Evolutionary conservation across 35 echinoderm and acorn worm species (phyloP).

Genomic region (Lytechinus pictus): DNA sequence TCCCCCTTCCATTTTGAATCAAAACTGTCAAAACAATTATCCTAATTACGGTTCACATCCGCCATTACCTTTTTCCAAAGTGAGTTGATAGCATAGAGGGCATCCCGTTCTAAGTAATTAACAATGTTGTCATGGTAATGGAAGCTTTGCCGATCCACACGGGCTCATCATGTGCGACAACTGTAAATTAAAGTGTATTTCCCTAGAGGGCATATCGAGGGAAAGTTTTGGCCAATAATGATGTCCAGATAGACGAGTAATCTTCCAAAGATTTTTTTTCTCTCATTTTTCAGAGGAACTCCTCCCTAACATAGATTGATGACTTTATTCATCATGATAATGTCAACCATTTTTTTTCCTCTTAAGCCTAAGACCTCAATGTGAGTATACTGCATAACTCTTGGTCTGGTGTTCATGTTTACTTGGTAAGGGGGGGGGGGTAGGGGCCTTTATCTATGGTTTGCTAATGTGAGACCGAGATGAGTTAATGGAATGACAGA

Average conservation of each 20-base stretch:
- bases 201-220: not conserved
- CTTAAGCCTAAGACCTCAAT: no score
- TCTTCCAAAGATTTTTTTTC: not conserved
- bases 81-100: not conserved
- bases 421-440: no score
- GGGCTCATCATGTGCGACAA: conserved; percentile 20
- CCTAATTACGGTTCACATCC: not conserved
- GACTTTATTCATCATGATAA: not conserved
- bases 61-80: conserved; percentile 3
- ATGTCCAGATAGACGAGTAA: not conserved
- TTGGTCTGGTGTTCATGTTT: no score
- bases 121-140: conserved; percentile 19
- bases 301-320: not conserved
- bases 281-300: not conserved
- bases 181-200: conserved; percentile 25
- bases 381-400: no score
- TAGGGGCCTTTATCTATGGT: no score
- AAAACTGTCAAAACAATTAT: conserved; percentile 15
- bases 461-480: no score
- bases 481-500: not conserved
- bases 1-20: not conserved
- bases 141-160: not conserved
- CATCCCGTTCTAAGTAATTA: conserved; percentile 45
- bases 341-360: not conserved
- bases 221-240: not conserved